Conservation (phyloP, 2,797 vertebrate genomes). For the Alexandromys oeconomus region DNA sequence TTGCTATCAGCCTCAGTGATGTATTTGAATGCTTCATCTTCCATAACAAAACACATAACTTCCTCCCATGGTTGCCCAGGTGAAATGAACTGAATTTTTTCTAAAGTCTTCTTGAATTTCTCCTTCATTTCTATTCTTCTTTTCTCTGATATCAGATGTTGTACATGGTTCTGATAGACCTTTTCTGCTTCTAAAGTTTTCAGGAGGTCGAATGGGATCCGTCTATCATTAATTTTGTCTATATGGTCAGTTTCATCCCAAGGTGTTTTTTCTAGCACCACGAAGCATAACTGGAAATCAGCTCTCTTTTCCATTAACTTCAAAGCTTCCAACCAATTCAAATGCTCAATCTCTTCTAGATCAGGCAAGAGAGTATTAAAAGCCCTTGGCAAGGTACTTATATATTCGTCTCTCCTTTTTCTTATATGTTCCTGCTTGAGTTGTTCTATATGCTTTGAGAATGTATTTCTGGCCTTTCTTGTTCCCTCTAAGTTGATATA, state of each 20-base stretch:
- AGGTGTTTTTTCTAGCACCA: constrained; percentile 96
- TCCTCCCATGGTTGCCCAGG: constrained; percentile 98
- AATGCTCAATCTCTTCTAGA: constrained; percentile 96
- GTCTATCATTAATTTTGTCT: constrained; percentile 96
- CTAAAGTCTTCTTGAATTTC: constrained; percentile 98
- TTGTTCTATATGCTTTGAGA: constrained; percentile 97
- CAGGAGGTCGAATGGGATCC: constrained; percentile 98
- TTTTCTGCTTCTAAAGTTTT: constrained; percentile 95
- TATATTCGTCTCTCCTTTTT: constrained; percentile 96
- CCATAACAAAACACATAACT: constrained; percentile 98
- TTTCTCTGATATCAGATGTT: constrained; percentile 97
- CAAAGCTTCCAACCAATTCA: constrained; percentile 96
- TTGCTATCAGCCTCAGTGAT: constrained; percentile 97
- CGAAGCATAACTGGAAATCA: constrained; percentile 97
- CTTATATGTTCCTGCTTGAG: constrained; percentile 98
- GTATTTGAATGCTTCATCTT: constrained; percentile 98
- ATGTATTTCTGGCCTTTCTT: constrained; percentile 95
- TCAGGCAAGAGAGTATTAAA: constrained; percentile 96
- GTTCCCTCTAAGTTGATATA: constrained; percentile 98
- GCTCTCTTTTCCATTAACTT: constrained; percentile 94
- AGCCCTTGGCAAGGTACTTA: constrained; percentile 96
- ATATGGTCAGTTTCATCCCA: constrained; percentile 99
- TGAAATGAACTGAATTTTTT: constrained; percentile 97
- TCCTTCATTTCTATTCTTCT: constrained; percentile 98
- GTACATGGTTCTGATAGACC: constrained; percentile 97